Evolutionary conservation across 2,113 vertebrate species (phyloP), one percentile per base, ranked within the genome.

Genomic region (Brachypodius melanocephalos): DNA sequence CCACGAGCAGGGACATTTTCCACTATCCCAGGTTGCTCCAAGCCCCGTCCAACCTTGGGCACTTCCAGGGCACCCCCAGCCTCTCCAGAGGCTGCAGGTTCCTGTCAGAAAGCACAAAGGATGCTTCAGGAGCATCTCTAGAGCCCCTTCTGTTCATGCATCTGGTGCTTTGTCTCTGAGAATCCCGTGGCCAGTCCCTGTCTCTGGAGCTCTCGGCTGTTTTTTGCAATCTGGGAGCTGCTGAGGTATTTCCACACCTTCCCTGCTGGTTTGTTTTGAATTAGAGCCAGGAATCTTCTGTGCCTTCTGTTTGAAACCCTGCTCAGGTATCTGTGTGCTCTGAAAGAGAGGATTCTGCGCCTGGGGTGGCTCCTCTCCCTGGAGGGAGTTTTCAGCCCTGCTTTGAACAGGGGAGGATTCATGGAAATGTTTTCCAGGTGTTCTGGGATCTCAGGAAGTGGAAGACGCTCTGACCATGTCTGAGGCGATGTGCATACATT

Each of bases 31-130:
- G 16, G 6, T 12, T 31, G 34, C 31, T 63, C 65, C 42, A 57
- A 48, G 10, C 34, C 24, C 12, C 0, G 0, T 67, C 83, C 42
- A 42, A 0, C 6, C 67, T 38, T 58, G 51, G 28, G 9, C 22
- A 9, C 36, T 45, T 20, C 17, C 49, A 79, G 49, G 31, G 31
- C 8, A 32, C 12, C 26, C 58, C 52, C 36, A 51, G 1, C 17
- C 38, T 43, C 51, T 51, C 26, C 68, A 63, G 66, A 7, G 66
- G 31, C 2, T 43, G 29, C 1, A 12, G n/a, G 11, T 49, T 88
- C 21, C 43, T 45, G 21, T 22, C 57, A 21, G 51, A 65, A 57
- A 48, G 31, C 46, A 11, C 3, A 6, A 40, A 29, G 38, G 25
- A 31, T 77, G 74, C 54, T 88, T 16, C 66, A 59, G 88, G 48